Evolutionary conservation across 2,888 invertebrate genomes (phyloP), one percentile per base, ranked within the genome.

Genomic region (Lochmaea crataegi): DNA sequence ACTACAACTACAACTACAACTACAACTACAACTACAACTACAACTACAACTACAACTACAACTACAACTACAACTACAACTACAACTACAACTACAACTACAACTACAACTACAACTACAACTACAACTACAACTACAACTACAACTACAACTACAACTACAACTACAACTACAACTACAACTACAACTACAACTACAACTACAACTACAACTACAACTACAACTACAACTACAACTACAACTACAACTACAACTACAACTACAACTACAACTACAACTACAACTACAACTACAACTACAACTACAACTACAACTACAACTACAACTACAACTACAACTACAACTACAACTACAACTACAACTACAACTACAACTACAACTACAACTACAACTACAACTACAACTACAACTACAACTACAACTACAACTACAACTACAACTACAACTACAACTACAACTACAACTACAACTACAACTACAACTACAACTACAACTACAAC

Each of bases 1-100:
- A 53, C 76, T 79, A 78, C 79, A 38, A 71, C 77, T 58, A 75
- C 51, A 26, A 65, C 53, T 6, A 67, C 75, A n/a, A 71, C 76
- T 18, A 72, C 67, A 10, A 58, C 58, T 42, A 14, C 65, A 22
- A 45, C 64, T 18, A 60, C 68, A 53, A 69, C 70, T 38, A 69
- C 68, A 14, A 58, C 68, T 14, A 56, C 67, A 42, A 60, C 72
- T 38, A 58, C 72, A 14, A 65, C 77, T 58, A 75, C 76, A 11
- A 72, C 75, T 5, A 68, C 71, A 73, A 18, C 80, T 74, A 68
- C 77, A 0, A 67, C 81, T 12, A 75, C 75, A 9, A 75, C 68
- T 7, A 74, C 68, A 32, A 63, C 66, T 22, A 16, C 48, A 16
- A 60, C 65, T 16, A 66, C 73, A 11, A 41, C 72, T 51, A 57